Conservation (phyloP, 2,888 invertebrate species). For the Hydraecia micacea region DNA sequence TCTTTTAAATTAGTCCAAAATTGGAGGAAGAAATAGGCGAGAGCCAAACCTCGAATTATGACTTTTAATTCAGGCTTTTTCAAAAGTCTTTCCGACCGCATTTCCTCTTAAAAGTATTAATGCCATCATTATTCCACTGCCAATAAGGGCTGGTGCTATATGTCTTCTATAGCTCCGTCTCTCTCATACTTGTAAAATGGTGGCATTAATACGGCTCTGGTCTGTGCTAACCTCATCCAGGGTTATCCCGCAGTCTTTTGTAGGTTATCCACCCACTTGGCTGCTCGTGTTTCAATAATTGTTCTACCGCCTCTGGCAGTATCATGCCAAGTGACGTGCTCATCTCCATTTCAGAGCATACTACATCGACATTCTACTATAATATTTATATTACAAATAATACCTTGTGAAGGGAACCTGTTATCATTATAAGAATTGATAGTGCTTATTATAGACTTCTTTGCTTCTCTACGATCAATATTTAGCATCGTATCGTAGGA, state of each 20-base stretch:
- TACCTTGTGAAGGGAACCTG: slow-evolving; percentile 87
- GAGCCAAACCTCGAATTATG: too few relatives aligned
- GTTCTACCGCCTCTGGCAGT: neutral
- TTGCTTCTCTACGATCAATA: slow-evolving; percentile 76
- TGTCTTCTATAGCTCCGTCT: too few relatives aligned
- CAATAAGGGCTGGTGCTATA: too few relatives aligned
- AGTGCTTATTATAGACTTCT: slow-evolving; percentile 79
- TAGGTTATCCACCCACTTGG: neutral
- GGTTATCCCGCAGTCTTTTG: neutral
- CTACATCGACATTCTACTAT: neutral
- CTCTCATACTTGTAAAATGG: too few relatives aligned
- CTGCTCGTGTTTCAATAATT: neutral
- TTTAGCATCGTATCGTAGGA: slow-evolving; percentile 62
- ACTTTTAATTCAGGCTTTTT: too few relatives aligned
- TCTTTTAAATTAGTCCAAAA: too few relatives aligned
- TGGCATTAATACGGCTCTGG: neutral
- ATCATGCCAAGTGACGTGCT: neutral
- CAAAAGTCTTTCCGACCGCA: too few relatives aligned
- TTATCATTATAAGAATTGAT: slow-evolving; percentile 84
- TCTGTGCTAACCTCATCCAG: neutral
- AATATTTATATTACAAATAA: neutral
- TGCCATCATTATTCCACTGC: too few relatives aligned
- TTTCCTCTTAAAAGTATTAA: too few relatives aligned
- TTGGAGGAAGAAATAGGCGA: too few relatives aligned
- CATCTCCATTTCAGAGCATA: neutral